Percentiles rank a stretch among this genome's conserved stretches.
Evolutionary conservation across 1,140 invertebrate genomes (phyloP).

Genomic region (Drosophila arizonae): DNA sequence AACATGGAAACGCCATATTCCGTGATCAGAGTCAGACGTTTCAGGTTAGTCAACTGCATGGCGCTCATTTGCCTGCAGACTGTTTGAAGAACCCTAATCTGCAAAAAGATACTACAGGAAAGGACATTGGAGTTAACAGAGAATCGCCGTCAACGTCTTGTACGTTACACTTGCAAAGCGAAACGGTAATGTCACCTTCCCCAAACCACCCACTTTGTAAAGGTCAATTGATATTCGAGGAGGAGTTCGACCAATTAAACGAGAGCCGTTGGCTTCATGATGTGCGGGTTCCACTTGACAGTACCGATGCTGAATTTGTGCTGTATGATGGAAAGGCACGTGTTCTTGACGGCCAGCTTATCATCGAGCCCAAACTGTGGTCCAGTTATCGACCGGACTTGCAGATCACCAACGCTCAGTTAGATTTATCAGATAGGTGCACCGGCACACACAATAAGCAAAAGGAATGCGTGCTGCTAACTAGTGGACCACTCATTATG

Average conservation of each 20-base stretch:
- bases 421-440: conserved; percentile 62
- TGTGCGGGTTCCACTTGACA: conserved; percentile 60
- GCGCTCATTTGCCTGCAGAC: conserved; percentile 36
- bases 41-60: conserved; percentile 43
- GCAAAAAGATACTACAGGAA: conserved; percentile 4
- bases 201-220: conserved; percentile 41
- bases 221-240: conserved; percentile 68
- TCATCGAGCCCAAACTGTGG: conserved; percentile 59
- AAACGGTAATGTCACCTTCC: conserved; percentile 33
- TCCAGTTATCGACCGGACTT: conserved; percentile 62
- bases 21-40: conserved; percentile 40
- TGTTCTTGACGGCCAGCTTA: conserved; percentile 38
- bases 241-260: conserved; percentile 66
- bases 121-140: neutral
- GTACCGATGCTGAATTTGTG: conserved; percentile 65
- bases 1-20: conserved; percentile 59
- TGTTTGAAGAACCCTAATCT: conserved; percentile 14
- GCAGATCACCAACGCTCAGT: conserved; percentile 37
- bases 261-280: conserved; percentile 63
- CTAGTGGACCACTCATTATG: conserved; percentile 62
- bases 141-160: conserved; percentile 1
- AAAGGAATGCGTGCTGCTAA: conserved; percentile 50
- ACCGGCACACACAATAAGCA: conserved; percentile 58
- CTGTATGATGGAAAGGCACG: conserved; percentile 60
- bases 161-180: conserved; percentile 4